Evolutionary conservation across 2,888 invertebrate genomes (phyloP), one percentile per base, ranked within the genome.

Genomic region (Polyommatus icarus): DNA sequence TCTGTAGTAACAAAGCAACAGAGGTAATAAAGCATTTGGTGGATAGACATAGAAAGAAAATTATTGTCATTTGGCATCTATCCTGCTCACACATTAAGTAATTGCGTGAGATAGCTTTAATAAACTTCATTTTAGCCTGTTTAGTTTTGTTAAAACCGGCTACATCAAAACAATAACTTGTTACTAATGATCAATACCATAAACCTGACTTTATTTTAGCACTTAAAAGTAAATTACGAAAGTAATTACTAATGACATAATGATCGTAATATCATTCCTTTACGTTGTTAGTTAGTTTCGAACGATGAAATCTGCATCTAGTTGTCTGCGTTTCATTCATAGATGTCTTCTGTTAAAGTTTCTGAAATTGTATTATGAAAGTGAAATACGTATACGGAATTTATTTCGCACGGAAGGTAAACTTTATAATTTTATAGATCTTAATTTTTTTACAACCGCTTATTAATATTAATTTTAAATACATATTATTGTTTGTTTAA

Each of bases 361-460:
- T 32, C 29, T 32, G 15, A 67, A 67, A 67, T 67, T 67, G 15
- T 67, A 67, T 32, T 67, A 67, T 7, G 67, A 67, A 15, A 32
- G 67, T 67, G 67, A 32, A 18, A 67, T 67, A 67, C 67, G 67
- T 67, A 32, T 67, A 32, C 29, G 67, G 32, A 50, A 29, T 57
- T 29, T 76, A 32, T 61, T 40, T 40, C 36, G 95, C 95, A 87
- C 83, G 5, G 5, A 67, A 15, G 67, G 67, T 67, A 67, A 67
- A 67, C 15, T 61, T 61, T 40, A 40, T 40, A 40, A 8, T 24
- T 61, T 59, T 24, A 32, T 3, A 32, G 3, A n/a, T n/a, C n/a
- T n/a, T n/a, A 32, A 59, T 57, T n/a, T 5, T n/a, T 57, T 0
- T n/a, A 57, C 6, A 18, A 57, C n/a, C 6, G 5, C 1, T n/a